Evolutionary conservation across 1,140 invertebrate genomes (phyloP).

Genomic region (Zaprionus davidi): DNA sequence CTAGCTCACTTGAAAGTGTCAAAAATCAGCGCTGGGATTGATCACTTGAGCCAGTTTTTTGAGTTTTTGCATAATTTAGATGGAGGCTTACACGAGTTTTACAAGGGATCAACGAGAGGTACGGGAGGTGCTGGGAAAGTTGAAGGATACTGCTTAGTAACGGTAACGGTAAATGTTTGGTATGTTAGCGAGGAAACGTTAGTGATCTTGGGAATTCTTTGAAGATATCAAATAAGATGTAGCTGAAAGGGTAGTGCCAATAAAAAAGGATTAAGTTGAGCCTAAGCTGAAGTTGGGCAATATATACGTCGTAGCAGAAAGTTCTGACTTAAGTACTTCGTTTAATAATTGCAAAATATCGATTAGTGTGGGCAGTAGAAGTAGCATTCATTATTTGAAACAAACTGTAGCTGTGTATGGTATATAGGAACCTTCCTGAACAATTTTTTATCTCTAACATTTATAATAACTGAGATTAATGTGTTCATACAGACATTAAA

Average conservation of each 20-base stretch:
- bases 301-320: too few species aligned
- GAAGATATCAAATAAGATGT: neutral
- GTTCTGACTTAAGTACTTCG: too few species aligned
- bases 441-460: too few species aligned
- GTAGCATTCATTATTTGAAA: too few species aligned
- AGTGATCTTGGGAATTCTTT: neutral
- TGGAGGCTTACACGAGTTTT: slow-evolving; percentile 65
- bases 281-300: neutral
- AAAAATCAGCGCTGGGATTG: slow-evolving; percentile 60
- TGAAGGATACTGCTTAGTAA: neutral
- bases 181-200: neutral
- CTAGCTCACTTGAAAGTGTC: slow-evolving; percentile 62
- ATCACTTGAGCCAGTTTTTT: slow-evolving; percentile 62
- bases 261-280: neutral
- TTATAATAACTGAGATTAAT: too few species aligned
- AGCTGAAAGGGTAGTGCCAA: neutral
- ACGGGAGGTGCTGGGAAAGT: slow-evolving; percentile 48
- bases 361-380: fast-evolving
- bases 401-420: too few species aligned
- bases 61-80: slow-evolving; percentile 73
- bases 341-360: too few species aligned
- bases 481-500: too few species aligned
- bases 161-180: neutral
- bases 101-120: slow-evolving; percentile 56
- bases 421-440: too few species aligned